These are phyloP conservation scores for Eufriesea mexicana DNA, from an alignment of 1,140 invertebrate species.

Conservation along the genomic window DNA sequence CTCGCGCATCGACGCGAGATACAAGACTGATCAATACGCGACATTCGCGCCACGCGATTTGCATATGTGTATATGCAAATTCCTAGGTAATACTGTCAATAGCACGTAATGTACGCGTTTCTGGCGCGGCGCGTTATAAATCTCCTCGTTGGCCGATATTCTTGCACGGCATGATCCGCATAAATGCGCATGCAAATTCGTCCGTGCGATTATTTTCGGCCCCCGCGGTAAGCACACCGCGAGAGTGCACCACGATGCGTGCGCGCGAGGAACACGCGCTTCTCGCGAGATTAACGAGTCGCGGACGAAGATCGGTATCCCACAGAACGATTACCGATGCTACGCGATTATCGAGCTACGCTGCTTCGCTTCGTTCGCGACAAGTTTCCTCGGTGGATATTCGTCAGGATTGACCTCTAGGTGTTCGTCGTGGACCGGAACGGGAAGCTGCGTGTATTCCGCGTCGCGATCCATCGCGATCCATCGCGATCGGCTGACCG, in stretches of 20 bases:
- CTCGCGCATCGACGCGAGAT: conserved; percentile 1
- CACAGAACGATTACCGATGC: conserved; percentile 6
- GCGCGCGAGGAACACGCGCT: not conserved
- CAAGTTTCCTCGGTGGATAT: too few relatives aligned
- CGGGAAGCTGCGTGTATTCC: too few relatives aligned
- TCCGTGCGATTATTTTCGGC: conserved; percentile 27
- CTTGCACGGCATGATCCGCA: conserved; percentile 6
- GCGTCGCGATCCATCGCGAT: too few relatives aligned
- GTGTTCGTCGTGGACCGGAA: too few relatives aligned
- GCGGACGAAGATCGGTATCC: not conserved
- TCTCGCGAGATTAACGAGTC: conserved; percentile 20
- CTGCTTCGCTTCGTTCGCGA: too few relatives aligned
- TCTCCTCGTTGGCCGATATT: conserved; percentile 20
- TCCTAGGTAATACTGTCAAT: conserved; percentile 35
- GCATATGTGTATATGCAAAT: conserved; percentile 49
- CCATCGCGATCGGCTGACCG: too few relatives aligned
- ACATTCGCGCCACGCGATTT: conserved; percentile 35
- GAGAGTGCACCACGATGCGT: not conserved
- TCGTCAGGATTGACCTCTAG: too few relatives aligned
- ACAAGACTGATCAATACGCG: conserved; percentile 35
- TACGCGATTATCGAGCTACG: not conserved
- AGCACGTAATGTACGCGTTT: conserved; percentile 34
- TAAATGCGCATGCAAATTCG: conserved; percentile 16
- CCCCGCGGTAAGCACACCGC: not conserved
- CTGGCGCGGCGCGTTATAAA: conserved; percentile 23